Conservation (phyloP, 2,888 invertebrate genomes). For the Steromphala cineraria region DNA sequence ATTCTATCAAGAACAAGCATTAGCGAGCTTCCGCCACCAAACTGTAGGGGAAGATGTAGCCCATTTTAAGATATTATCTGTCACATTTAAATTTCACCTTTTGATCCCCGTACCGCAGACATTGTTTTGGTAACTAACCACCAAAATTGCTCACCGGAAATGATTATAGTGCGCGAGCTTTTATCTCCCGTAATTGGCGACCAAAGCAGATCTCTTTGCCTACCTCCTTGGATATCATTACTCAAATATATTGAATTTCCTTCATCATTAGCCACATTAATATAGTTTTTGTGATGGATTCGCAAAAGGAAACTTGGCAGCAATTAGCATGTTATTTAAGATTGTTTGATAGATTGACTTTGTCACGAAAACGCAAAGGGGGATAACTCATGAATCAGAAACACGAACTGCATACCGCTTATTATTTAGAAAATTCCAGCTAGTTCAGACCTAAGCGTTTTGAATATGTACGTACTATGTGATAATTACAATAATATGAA, state of each 20-base stretch:
- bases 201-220: not conserved
- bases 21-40: not conserved
- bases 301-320: not conserved
- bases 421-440: no score
- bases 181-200: not conserved
- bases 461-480: no score
- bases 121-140: not conserved
- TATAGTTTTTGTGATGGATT: not conserved
- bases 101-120: not conserved
- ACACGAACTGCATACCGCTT: no score
- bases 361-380: not conserved
- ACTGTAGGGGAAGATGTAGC: not conserved
- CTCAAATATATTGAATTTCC: slow-evolving; percentile 15
- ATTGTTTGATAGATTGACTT: not conserved
- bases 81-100: slow-evolving; percentile 11
- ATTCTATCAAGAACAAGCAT: not conserved
- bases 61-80: slow-evolving; percentile 6
- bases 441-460: no score
- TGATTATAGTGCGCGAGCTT: not conserved
- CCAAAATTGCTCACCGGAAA: not conserved
- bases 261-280: slow-evolving; percentile 7
- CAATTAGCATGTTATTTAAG: slow-evolving; percentile 13
- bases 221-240: slow-evolving; percentile 3
- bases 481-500: no score
- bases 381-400: not conserved